These are phyloP conservation scores for Parus major DNA, from an alignment of 2,113 vertebrate genomes.

Conservation along the genomic window DNA sequence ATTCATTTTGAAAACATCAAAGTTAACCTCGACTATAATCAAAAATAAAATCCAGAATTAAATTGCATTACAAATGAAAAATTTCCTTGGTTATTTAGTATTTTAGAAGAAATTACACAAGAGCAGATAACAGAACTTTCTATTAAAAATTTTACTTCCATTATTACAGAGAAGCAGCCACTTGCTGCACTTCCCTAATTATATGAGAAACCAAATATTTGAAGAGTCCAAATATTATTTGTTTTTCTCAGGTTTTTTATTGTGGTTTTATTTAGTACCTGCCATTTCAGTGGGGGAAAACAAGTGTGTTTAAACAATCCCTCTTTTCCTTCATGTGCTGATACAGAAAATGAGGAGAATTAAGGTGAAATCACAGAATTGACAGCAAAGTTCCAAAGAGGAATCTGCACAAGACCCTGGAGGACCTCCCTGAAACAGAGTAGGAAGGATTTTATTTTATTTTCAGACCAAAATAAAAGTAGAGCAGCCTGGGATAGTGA, in stretches of 20 bases:
- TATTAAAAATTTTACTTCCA: slow-evolving; percentile 9
- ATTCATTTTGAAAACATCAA: slow-evolving; percentile 74
- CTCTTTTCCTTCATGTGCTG: background rate
- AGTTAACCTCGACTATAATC: slow-evolving; percentile 62
- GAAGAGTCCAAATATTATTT: background rate
- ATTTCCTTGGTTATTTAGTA: slow-evolving; percentile 33
- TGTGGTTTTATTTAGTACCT: background rate
- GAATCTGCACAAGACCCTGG: background rate
- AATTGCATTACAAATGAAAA: slow-evolving; percentile 65
- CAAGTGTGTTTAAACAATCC: accelerated
- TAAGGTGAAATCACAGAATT: background rate
- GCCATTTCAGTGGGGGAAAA: background rate
- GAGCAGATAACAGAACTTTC: slow-evolving; percentile 23
- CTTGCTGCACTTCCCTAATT: background rate
- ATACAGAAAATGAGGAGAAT: background rate
- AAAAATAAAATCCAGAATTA: slow-evolving; percentile 71
- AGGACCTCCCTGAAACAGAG: background rate
- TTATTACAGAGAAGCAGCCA: background rate
- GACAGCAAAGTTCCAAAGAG: background rate
- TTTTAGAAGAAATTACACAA: slow-evolving; percentile 16
- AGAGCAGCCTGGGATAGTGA: background rate
- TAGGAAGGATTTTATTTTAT: background rate
- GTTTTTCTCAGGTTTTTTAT: background rate
- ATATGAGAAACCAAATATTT: background rate
- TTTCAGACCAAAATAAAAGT: background rate